Evolutionary conservation across 2,797 vertebrate genomes (phyloP).

Genomic region (Tenualosa thibaudeaui): DNA sequence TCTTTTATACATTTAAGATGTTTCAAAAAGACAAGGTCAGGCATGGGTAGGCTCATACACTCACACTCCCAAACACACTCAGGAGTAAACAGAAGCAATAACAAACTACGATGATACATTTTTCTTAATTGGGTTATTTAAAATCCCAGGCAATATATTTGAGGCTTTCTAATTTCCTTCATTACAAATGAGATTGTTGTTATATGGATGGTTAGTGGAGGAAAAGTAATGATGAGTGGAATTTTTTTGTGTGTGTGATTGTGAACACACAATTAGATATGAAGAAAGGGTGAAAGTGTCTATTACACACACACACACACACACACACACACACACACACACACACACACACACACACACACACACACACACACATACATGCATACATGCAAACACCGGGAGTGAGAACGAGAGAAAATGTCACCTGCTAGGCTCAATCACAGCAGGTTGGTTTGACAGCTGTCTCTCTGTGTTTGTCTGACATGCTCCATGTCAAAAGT

Average conservation of each 20-base stretch:
- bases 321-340: background rate
- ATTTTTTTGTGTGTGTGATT: background rate
- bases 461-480: conserved; percentile 71
- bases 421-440: conserved; percentile 90
- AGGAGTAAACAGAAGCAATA: conserved; percentile 7
- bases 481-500: conserved; percentile 69
- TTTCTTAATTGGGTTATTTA: conserved; percentile 17
- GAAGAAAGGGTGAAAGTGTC: background rate
- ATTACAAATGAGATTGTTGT: conserved; percentile 8
- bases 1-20: background rate
- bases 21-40: background rate
- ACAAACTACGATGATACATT: background rate
- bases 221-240: background rate
- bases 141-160: background rate
- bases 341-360: background rate
- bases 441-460: conserved; percentile 75
- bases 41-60: background rate
- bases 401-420: conserved; percentile 43
- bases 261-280: background rate
- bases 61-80: background rate
- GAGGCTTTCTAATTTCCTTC: conserved; percentile 5
- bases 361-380: conserved; percentile 4
- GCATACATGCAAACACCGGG: background rate
- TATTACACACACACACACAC: conserved; percentile 1
- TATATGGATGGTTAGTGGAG: background rate